phyloP scores from a whole-genome alignment of 1,140 invertebrate genomes.

The Himalopsyche phryganea region DNA sequence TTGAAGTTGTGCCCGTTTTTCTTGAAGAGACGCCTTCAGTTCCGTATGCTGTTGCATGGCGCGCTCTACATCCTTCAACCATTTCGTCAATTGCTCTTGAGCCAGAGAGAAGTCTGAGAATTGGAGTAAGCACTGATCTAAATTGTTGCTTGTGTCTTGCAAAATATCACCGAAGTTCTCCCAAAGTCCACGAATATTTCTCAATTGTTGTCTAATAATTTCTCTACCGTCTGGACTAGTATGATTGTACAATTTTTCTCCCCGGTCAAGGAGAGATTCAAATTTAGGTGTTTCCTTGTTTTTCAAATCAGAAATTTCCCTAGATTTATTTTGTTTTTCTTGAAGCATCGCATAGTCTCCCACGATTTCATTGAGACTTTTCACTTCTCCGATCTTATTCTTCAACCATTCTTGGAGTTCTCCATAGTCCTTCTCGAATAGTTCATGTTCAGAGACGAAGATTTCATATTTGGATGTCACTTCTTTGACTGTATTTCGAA shows the following conservation, averaged over 20 bases:
- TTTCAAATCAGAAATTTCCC: constrained; percentile 74
- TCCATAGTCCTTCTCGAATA: constrained; percentile 76
- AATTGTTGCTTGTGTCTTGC: constrained; percentile 70
- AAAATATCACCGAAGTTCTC: constrained; percentile 82
- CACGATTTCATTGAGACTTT: constrained; percentile 77
- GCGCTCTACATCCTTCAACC: constrained; percentile 86
- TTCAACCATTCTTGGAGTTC: constrained; percentile 74
- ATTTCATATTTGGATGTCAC: constrained; percentile 73
- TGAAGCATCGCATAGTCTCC: constrained; percentile 83
- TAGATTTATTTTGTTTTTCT: constrained; percentile 78
- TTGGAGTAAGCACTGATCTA: constrained; percentile 85
- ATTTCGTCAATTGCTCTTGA: constrained; percentile 88
- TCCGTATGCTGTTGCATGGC: constrained; percentile 90
- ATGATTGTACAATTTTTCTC: constrained; percentile 88
- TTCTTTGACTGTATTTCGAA: constrained; percentile 81
- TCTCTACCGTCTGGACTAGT: constrained; percentile 92
- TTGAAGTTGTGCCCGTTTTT: constrained; percentile 90
- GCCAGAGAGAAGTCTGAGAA: constrained; percentile 84
- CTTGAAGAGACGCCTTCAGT: constrained; percentile 85
- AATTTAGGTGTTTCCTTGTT: constrained; percentile 79
- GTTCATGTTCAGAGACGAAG: constrained; percentile 80
- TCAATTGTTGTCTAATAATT: constrained; percentile 83
- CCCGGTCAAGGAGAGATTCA: constrained; percentile 81
- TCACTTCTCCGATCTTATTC: constrained; percentile 66
- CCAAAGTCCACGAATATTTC: constrained; percentile 79